Percentiles rank a stretch among this genome's conserved stretches.
phyloP scores from a whole-genome alignment of 2,113 vertebrate genomes.

The Notechis scutatus region DNA sequence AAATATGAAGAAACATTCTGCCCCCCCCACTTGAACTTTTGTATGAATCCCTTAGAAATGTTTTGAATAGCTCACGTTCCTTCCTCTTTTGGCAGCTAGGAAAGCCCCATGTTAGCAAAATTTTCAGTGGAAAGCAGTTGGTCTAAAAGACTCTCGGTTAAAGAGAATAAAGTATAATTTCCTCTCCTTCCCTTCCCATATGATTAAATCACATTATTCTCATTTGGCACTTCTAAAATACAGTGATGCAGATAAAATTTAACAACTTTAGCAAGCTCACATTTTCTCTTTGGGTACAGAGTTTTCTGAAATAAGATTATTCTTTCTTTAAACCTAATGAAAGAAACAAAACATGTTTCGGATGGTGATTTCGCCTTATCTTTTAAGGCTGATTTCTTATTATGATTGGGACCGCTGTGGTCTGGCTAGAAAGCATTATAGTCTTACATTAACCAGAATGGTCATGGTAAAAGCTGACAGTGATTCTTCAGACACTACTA shows the following conservation, averaged over 20 bases:
- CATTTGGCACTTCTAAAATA: neutral
- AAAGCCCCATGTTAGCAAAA: conserved; percentile 45
- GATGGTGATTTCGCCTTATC: neutral
- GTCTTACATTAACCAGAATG: neutral
- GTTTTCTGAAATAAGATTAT: conserved; percentile 32
- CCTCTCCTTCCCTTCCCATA: neutral
- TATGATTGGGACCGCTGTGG: neutral
- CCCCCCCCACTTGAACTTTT: conserved; percentile 6
- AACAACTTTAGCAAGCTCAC: neutral
- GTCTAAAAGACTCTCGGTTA: conserved; percentile 33
- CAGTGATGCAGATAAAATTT: neutral
- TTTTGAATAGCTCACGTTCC: conserved; percentile 29
- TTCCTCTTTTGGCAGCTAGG: conserved; percentile 31
- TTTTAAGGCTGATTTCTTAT: neutral
- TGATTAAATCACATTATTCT: neutral
- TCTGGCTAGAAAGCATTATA: neutral
- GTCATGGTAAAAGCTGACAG: neutral
- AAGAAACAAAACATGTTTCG: neutral
- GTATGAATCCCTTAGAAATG: conserved; percentile 15
- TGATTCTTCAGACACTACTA: neutral
- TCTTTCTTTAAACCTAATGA: conserved; percentile 32
- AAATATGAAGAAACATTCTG: conserved; percentile 6
- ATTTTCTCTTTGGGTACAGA: neutral
- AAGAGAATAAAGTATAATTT: neutral
- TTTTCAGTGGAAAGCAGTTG: conserved; percentile 33